These are phyloP conservation scores for Listrodromus nycthemerus DNA, from an alignment of 2,888 invertebrate species.

Conservation along the genomic window DNA sequence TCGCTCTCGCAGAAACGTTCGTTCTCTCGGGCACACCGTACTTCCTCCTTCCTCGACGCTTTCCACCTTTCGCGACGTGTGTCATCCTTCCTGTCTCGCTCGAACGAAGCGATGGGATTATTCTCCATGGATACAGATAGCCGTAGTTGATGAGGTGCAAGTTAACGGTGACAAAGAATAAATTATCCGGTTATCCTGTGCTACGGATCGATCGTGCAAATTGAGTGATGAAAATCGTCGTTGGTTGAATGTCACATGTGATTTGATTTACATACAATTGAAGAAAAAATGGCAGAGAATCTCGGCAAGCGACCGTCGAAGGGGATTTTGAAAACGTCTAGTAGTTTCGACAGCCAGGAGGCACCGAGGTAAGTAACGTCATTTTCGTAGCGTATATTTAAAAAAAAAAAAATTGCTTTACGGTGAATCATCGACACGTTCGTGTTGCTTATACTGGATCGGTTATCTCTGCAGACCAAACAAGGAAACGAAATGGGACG, in stretches of 20 bases:
- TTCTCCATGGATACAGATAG: slow-evolving; percentile 18
- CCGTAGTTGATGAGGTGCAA: slow-evolving; percentile 53
- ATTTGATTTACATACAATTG: slow-evolving; percentile 45
- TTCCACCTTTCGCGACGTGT: slow-evolving; percentile 43
- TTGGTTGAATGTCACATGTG: slow-evolving; percentile 51
- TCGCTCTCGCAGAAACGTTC: not conserved
- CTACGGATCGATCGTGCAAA: slow-evolving; percentile 22
- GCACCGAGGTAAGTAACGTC: slow-evolving; percentile 79
- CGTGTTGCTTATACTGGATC: not conserved
- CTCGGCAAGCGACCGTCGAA: slow-evolving; percentile 93
- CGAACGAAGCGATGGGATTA: not conserved
- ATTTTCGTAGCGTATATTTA: not conserved
- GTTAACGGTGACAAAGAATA: slow-evolving; percentile 29
- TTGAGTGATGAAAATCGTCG: slow-evolving; percentile 52
- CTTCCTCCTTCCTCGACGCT: slow-evolving; percentile 37
- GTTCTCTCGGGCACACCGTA: slow-evolving; percentile 31
- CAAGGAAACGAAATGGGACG: slow-evolving; percentile 95
- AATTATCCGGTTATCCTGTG: slow-evolving; percentile 14
- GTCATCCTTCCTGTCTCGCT: slow-evolving; percentile 43
- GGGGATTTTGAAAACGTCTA: slow-evolving; percentile 96
- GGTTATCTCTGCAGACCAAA: slow-evolving; percentile 74
- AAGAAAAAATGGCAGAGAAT: slow-evolving; percentile 89
- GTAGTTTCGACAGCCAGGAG: slow-evolving; percentile 93
- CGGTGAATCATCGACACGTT: not conserved
- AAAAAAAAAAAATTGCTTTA: not conserved